Conservation (phyloP, 2,888 invertebrate species). For the Trissolcus japonicus region DNA sequence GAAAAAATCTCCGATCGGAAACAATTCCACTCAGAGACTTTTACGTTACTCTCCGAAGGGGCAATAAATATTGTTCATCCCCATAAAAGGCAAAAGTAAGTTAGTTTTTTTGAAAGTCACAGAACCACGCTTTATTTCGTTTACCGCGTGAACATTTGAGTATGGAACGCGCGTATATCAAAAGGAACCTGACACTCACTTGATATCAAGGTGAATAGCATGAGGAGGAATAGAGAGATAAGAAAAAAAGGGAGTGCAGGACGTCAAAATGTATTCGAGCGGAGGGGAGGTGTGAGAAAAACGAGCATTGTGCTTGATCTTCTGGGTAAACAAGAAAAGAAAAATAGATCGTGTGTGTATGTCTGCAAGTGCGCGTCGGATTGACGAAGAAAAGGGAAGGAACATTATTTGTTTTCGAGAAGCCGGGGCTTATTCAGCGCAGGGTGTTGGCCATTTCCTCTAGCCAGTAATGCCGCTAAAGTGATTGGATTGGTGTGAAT, state of each 20-base stretch:
- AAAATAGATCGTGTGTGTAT: slow-evolving; percentile 33
- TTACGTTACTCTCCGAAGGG: background rate
- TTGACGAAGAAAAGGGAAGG: slow-evolving; percentile 9
- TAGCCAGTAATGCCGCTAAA: slow-evolving; percentile 68
- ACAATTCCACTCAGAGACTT: background rate
- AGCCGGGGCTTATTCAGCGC: slow-evolving; percentile 38
- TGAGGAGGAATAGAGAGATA: slow-evolving; percentile 45
- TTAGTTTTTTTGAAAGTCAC: slow-evolving; percentile 32
- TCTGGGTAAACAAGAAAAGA: slow-evolving; percentile 35
- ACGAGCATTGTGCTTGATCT: slow-evolving; percentile 41
- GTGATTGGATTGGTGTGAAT: slow-evolving; percentile 70
- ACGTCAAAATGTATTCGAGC: slow-evolving; percentile 30
- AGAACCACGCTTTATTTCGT: slow-evolving; percentile 44
- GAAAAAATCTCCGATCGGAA: slow-evolving; percentile 1
- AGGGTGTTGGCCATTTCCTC: slow-evolving; percentile 67
- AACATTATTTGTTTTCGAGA: slow-evolving; percentile 53
- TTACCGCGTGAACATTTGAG: slow-evolving; percentile 40
- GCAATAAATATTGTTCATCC: slow-evolving; percentile 16
- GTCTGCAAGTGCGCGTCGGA: slow-evolving; percentile 21
- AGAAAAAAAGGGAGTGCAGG: slow-evolving; percentile 13
- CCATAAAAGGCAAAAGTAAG: slow-evolving; percentile 12
- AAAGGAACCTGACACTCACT: slow-evolving; percentile 44
- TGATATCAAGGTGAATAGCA: slow-evolving; percentile 55
- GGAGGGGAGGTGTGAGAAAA: slow-evolving; percentile 23
- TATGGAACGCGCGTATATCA: slow-evolving; percentile 42